Evolutionary conservation across 2,113 vertebrate genomes (phyloP).

Genomic region (Camelus bactrianus): DNA sequence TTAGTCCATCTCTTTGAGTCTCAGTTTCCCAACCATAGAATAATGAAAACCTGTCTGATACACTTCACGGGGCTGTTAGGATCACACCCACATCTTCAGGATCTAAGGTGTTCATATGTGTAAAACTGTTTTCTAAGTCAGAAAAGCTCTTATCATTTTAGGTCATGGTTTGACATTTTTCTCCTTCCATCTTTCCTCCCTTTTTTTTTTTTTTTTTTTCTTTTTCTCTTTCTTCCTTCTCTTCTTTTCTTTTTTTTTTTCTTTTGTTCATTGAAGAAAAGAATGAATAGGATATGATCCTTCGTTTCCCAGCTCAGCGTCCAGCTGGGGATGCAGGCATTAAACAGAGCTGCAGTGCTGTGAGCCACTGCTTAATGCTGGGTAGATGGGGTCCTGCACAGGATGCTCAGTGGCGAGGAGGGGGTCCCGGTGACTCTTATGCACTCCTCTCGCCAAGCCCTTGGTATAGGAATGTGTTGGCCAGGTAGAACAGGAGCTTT

Average conservation of each 20-base stretch:
- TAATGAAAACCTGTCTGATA: background rate
- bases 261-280: background rate
- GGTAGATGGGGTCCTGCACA: background rate
- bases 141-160: background rate
- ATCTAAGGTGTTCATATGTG: background rate
- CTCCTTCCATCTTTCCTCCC: background rate
- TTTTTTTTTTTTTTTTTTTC: background rate
- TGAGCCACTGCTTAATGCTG: accelerated
- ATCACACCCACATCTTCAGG: background rate
- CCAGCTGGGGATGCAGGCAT: background rate
- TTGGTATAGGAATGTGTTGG: background rate
- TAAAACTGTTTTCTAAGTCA: background rate
- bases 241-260: too few relatives aligned
- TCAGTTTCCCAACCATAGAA: background rate
- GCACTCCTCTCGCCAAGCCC: background rate
- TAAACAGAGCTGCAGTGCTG: background rate
- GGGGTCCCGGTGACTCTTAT: background rate
- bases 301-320: background rate
- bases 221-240: background rate
- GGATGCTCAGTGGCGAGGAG: background rate
- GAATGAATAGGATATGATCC: accelerated
- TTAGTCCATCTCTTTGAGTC: background rate
- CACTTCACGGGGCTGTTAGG: background rate
- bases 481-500: background rate
- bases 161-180: background rate